Evolutionary conservation across 2,113 vertebrate genomes (phyloP).

Genomic region (Arvicanthis niloticus): DNA sequence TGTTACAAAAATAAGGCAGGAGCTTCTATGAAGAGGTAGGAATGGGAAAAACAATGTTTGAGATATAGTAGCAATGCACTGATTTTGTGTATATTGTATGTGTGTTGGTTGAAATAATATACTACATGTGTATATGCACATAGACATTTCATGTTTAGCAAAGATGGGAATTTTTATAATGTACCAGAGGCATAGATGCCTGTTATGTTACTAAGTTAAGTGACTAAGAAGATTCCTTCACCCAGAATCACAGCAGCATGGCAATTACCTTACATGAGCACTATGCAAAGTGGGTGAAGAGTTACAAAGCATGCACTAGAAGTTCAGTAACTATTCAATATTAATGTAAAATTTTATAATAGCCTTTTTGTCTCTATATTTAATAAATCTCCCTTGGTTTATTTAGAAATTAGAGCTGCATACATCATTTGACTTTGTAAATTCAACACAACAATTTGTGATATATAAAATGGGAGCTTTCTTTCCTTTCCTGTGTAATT

Average conservation of each 20-base stretch:
- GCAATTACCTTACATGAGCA: neutral
- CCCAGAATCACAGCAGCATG: neutral
- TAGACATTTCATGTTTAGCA: neutral
- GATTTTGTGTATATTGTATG: neutral
- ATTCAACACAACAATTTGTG: neutral
- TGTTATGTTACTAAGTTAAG: neutral
- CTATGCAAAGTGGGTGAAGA: neutral
- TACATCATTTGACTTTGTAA: neutral
- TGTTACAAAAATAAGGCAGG: conserved; percentile 58
- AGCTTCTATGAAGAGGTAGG: neutral
- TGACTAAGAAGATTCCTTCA: conserved; percentile 1
- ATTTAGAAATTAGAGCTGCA: neutral
- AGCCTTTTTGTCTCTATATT: neutral
- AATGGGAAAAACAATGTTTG: conserved; percentile 18
- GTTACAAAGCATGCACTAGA: neutral
- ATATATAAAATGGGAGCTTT: conserved; percentile 11
- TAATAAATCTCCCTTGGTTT: neutral
- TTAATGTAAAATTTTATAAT: neutral
- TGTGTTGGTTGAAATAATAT: neutral
- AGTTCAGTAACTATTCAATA: neutral
- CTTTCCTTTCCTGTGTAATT: neutral
- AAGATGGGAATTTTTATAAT: neutral
- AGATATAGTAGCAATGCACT: neutral
- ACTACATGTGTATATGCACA: neutral
- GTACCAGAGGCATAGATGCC: neutral